Percentiles rank a stretch among this genome's conserved stretches.
Evolutionary conservation across 2,113 vertebrate genomes (phyloP).

Genomic region (Promerops cafer): DNA sequence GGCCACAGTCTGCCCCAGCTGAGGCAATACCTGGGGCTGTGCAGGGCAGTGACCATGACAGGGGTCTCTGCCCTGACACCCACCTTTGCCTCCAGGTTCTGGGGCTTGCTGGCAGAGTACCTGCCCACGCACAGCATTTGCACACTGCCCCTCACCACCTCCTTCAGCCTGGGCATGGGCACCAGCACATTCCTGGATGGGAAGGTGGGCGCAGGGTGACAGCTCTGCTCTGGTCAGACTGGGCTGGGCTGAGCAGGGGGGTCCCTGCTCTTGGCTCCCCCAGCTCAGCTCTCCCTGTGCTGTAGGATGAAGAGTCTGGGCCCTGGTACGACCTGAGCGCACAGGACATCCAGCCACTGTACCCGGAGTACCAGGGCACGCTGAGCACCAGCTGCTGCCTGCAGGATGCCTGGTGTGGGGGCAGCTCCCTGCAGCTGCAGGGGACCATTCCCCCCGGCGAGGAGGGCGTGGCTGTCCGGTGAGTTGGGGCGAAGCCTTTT

Average conservation of each 20-base stretch:
- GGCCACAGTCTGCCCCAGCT: neutral
- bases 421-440: slow-evolving; percentile 82
- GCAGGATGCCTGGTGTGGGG: slow-evolving; percentile 84
- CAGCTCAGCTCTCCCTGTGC: neutral
- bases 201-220: slow-evolving; percentile 60
- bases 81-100: slow-evolving; percentile 75
- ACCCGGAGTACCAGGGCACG: slow-evolving; percentile 56
- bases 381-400: slow-evolving; percentile 77
- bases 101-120: slow-evolving; percentile 72
- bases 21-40: rapidly evolving
- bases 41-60: rapidly evolving
- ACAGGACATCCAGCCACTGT: slow-evolving; percentile 88
- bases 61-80: neutral
- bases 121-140: slow-evolving; percentile 78
- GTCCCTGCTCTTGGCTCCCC: rapidly evolving
- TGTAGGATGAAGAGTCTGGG: slow-evolving; percentile 71
- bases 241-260: neutral
- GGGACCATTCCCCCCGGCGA: slow-evolving; percentile 71
- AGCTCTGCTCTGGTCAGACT: neutral
- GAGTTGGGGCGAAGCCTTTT: neutral
- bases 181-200: slow-evolving; percentile 78
- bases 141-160: slow-evolving; percentile 83
- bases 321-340: slow-evolving; percentile 85
- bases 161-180: slow-evolving; percentile 93
- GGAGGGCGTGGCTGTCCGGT: slow-evolving; percentile 73